These are phyloP conservation scores for Redunca redunca DNA, from an alignment of 2,113 vertebrate species.

Conservation along the genomic window DNA sequence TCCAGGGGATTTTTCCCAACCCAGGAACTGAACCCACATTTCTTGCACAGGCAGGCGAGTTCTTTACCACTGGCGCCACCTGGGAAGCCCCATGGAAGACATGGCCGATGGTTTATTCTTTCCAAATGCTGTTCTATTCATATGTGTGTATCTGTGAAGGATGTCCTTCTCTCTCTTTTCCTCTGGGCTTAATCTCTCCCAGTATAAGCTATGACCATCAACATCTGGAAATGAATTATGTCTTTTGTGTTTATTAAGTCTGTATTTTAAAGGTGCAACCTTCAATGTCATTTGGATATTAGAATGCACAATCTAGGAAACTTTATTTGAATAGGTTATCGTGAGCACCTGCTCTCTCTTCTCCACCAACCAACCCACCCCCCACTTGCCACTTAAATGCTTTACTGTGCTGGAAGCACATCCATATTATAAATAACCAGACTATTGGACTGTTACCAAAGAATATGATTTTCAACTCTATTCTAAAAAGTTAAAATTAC, in stretches of 20 bases:
- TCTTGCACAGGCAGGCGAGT: not conserved
- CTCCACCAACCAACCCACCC: not conserved
- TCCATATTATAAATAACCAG: not conserved
- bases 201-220: not conserved
- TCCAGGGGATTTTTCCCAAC: not conserved
- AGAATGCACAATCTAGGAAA: not conserved
- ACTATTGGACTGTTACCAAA: not conserved
- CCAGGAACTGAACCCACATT: not conserved
- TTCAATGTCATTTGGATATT: not conserved
- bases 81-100: not conserved
- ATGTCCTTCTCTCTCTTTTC: not conserved
- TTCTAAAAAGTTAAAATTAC: not conserved
- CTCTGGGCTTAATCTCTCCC: not conserved
- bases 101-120: not conserved
- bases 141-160: not conserved
- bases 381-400: no score
- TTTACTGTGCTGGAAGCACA: not conserved
- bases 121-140: not conserved
- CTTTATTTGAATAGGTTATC: not conserved
- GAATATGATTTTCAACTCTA: not conserved
- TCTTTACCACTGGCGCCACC: not conserved
- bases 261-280: not conserved
- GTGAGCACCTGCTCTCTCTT: not conserved
- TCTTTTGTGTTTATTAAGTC: not conserved
- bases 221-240: not conserved